Conservation (phyloP, 2,888 invertebrate species). For the Amphipyra berbera region DNA sequence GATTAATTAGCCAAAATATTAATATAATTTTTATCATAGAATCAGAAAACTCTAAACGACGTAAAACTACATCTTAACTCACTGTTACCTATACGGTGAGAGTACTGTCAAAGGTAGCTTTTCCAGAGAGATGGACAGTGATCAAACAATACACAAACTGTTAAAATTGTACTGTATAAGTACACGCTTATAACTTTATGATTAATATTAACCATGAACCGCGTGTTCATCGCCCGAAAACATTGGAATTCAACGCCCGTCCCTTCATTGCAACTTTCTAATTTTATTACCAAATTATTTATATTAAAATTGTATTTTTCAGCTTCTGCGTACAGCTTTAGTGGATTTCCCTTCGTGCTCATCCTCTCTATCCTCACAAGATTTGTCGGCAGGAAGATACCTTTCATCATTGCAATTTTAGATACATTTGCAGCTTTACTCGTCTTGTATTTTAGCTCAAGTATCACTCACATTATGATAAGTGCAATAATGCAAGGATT, state of each 20-base stretch:
- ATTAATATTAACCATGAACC: neutral
- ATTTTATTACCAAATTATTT: constrained; percentile 8
- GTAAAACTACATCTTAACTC: no score
- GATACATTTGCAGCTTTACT: constrained; percentile 48
- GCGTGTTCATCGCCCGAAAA: neutral
- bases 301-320: constrained; percentile 8
- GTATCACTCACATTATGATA: constrained; percentile 55
- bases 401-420: constrained; percentile 45
- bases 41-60: no score
- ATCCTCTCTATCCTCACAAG: constrained; percentile 49
- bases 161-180: no score
- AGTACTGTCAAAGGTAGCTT: no score
- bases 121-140: no score
- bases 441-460: constrained; percentile 58
- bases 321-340: constrained; percentile 45
- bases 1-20: no score
- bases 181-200: no score
- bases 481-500: constrained; percentile 54
- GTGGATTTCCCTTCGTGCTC: constrained; percentile 59
- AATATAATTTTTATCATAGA: no score
- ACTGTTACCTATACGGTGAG: no score
- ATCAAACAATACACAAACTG: no score
- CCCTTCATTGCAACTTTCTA: neutral
- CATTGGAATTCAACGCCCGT: neutral
- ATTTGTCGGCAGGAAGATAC: constrained; percentile 56